Evolutionary conservation across 2,797 vertebrate species (phyloP).

Genomic region (Pelodytes ibericus): DNA sequence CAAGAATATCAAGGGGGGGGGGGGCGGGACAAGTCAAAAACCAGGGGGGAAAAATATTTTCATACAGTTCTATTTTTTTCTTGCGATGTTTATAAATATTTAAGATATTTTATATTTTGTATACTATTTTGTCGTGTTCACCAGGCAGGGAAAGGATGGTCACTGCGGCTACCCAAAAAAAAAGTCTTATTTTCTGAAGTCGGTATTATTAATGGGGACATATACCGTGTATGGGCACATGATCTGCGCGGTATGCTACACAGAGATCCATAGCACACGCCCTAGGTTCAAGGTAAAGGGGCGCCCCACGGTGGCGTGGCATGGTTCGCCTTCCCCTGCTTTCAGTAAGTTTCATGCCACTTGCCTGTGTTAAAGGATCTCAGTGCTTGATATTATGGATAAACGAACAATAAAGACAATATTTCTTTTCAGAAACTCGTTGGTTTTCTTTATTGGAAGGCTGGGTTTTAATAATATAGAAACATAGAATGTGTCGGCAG

Average conservation of each 20-base stretch:
- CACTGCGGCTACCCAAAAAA: constrained; percentile 74
- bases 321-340: not conserved
- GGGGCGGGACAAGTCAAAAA: constrained; percentile 71
- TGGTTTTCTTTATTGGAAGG: not conserved
- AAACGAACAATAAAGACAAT: constrained; percentile 40
- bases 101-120: constrained; percentile 99
- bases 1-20: not conserved
- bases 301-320: not conserved
- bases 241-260: not conserved
- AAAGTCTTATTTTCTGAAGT: constrained; percentile 67
- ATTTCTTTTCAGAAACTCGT: constrained; percentile 31
- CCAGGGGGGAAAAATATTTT: constrained; percentile 88
- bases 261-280: constrained; percentile 4
- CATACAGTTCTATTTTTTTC: constrained; percentile 99
- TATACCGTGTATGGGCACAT: not conserved
- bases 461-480: too few relatives aligned
- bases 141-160: constrained; percentile 60
- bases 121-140: constrained; percentile 85
- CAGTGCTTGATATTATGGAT: constrained; percentile 48
- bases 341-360: constrained; percentile 36
- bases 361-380: constrained; percentile 36
- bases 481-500: too few relatives aligned
- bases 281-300: not conserved
- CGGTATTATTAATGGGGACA: constrained; percentile 66
- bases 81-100: constrained; percentile 99